A percentile compares a stretch with the other conserved stretches of the same genome.
phyloP scores from a whole-genome alignment of 2,888 invertebrate species.

The Chrysina gloriosa region DNA sequence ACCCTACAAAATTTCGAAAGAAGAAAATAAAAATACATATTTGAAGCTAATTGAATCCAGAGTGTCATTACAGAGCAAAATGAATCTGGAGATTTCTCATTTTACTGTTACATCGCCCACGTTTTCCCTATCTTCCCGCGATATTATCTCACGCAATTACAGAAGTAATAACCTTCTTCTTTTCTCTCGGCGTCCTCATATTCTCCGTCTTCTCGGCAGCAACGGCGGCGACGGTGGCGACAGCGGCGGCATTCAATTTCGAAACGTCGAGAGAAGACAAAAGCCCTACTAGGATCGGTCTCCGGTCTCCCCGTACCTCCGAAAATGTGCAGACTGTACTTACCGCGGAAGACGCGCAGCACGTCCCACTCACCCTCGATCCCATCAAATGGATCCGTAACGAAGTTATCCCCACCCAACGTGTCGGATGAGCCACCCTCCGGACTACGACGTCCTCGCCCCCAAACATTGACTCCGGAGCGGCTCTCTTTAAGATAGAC shows the following conservation, averaged over 20 bases:
- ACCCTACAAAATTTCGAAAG: too few relatives aligned
- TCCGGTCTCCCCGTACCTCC: constrained; percentile 7
- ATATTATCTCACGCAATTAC: constrained; percentile 23
- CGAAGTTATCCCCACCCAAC: constrained; percentile 71
- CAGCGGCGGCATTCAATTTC: constrained; percentile 12
- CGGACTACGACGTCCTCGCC: constrained; percentile 46
- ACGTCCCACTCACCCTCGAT: constrained; percentile 66
- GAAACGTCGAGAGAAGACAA: constrained; percentile 43
- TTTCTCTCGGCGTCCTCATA: background rate
- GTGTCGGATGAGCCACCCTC: constrained; percentile 44
- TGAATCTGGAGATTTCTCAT: too few relatives aligned
- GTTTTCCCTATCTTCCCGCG: background rate
- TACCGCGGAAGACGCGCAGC: constrained; percentile 58
- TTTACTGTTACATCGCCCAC: too few relatives aligned
- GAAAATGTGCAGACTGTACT: constrained; percentile 51
- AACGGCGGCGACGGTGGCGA: too few relatives aligned
- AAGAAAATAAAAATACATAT: too few relatives aligned
- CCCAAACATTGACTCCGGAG: constrained; percentile 53
- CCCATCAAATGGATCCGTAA: constrained; percentile 85
- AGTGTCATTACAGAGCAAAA: too few relatives aligned
- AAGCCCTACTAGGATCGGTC: constrained; percentile 46
- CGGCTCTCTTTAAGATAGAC: constrained; percentile 61
- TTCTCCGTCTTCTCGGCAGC: constrained; percentile 1
- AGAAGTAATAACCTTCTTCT: constrained; percentile 2
- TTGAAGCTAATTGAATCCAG: too few relatives aligned